Conservation (phyloP, 2,797 vertebrate species). For the Acanthurus tractus region DNA sequence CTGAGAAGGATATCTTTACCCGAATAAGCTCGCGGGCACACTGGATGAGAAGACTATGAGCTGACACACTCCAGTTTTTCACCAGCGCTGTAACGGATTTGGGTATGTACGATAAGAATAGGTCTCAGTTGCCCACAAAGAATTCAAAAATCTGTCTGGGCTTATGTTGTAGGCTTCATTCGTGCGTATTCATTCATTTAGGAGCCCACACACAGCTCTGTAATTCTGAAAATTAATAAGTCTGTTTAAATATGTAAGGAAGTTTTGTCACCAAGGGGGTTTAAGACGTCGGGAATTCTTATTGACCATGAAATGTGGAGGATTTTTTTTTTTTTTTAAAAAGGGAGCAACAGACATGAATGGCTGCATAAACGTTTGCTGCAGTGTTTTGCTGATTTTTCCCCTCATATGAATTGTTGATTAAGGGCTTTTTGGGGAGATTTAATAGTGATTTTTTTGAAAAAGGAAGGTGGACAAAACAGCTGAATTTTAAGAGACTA, state of each 20-base stretch:
- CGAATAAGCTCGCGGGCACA: slow-evolving; percentile 62
- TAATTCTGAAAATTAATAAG: slow-evolving; percentile 65
- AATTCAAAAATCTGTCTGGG: slow-evolving; percentile 65
- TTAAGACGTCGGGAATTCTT: slow-evolving; percentile 51
- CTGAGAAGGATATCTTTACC: slow-evolving; percentile 72
- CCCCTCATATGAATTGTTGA: slow-evolving; percentile 42
- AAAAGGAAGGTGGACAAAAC: slow-evolving; percentile 4
- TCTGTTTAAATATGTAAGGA: slow-evolving; percentile 68
- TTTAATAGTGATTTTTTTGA: slow-evolving; percentile 13
- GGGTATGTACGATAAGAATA: slow-evolving; percentile 76
- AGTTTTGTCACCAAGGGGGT: slow-evolving; percentile 66
- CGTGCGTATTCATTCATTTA: slow-evolving; percentile 57
- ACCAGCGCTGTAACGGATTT: slow-evolving; percentile 72
- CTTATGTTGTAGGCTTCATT: slow-evolving; percentile 65
- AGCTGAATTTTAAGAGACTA: slow-evolving; percentile 16
- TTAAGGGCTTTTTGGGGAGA: slow-evolving; percentile 26
- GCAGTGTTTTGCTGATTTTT: slow-evolving; percentile 62
- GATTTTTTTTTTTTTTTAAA: slow-evolving; percentile 41
- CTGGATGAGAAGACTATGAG: slow-evolving; percentile 78
- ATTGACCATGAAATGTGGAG: slow-evolving; percentile 69
- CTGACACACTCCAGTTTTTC: slow-evolving; percentile 70
- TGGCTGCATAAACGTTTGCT: slow-evolving; percentile 63
- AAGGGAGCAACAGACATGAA: slow-evolving; percentile 54
- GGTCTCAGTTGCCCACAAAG: slow-evolving; percentile 52
- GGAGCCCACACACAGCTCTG: slow-evolving; percentile 55